Evolutionary conservation across 2,113 vertebrate genomes (phyloP).

Genomic region (Silurus asotus): DNA sequence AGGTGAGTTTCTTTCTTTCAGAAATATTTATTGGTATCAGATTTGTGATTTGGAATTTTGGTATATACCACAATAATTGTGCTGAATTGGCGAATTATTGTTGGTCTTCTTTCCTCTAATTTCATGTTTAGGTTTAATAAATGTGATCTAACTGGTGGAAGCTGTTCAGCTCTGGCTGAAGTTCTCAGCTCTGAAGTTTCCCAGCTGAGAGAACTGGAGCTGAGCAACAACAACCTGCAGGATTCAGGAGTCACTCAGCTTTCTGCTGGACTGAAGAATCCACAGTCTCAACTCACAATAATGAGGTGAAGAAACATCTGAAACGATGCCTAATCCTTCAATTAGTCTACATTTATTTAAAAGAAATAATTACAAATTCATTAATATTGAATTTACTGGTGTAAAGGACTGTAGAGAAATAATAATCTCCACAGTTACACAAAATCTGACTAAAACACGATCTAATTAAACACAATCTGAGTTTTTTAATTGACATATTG

Average conservation of each 20-base stretch:
- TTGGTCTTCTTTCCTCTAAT: background rate
- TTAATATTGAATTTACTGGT: background rate
- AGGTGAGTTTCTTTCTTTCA: background rate
- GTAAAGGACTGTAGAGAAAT: background rate
- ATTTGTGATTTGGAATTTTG: background rate
- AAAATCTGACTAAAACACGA: too few species aligned
- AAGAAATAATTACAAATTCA: background rate
- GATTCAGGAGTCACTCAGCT: background rate
- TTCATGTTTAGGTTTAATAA: background rate
- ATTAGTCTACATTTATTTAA: background rate
- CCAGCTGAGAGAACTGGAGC: background rate
- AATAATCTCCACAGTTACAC: too few species aligned
- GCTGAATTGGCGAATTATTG: background rate
- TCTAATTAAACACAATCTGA: too few species aligned
- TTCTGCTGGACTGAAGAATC: conserved; percentile 1
- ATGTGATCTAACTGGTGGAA: background rate
- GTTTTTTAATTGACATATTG: too few species aligned
- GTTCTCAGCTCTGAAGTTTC: background rate
- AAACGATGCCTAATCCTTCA: background rate
- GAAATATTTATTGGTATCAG: too few species aligned
- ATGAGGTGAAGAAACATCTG: background rate
- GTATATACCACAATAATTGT: background rate
- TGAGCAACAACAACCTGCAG: background rate
- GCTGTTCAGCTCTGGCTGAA: background rate
- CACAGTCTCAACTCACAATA: background rate